Conservation (phyloP, 2,113 vertebrate genomes). For the Cariama cristata region DNA sequence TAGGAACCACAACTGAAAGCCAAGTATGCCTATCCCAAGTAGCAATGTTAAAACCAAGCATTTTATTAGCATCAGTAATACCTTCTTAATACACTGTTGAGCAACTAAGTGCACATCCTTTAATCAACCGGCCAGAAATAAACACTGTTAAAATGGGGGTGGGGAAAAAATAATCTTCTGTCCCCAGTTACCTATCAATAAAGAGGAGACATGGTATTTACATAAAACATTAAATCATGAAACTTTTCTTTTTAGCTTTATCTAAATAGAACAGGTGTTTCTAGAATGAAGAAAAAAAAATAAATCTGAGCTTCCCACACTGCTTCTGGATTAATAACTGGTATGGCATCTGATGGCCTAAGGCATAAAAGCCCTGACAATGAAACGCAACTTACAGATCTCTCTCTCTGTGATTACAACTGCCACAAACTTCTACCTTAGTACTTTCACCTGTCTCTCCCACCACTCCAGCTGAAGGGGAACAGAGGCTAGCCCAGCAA, state of each 20-base stretch:
- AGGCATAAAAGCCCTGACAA: constrained; percentile 5
- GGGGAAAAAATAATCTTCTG: not conserved
- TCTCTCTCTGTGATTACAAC: not conserved
- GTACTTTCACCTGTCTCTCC: not conserved
- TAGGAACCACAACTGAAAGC: not conserved
- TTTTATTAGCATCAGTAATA: constrained; percentile 64
- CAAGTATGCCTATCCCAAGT: not conserved
- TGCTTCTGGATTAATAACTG: constrained; percentile 11
- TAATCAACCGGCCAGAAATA: constrained; percentile 24
- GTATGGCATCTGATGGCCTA: not conserved
- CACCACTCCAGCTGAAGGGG: not conserved
- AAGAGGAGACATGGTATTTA: not conserved
- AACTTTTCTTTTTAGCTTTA: not conserved
- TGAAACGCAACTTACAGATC: constrained; percentile 14
- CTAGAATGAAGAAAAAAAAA: not conserved
- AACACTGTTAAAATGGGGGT: not conserved
- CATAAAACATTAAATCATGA: not conserved
- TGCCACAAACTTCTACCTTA: constrained; percentile 7
- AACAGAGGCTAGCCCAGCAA: not conserved
- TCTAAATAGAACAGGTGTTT: not conserved
- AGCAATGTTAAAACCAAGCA: not conserved
- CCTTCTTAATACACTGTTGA: constrained; percentile 58
- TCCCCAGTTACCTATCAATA: not conserved
- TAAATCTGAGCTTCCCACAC: not conserved
- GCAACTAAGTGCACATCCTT: constrained; percentile 45